Evolutionary conservation across 2,797 vertebrate species (phyloP), one percentile per base, ranked within the genome.

Genomic region (Fistularia commersonii): DNA sequence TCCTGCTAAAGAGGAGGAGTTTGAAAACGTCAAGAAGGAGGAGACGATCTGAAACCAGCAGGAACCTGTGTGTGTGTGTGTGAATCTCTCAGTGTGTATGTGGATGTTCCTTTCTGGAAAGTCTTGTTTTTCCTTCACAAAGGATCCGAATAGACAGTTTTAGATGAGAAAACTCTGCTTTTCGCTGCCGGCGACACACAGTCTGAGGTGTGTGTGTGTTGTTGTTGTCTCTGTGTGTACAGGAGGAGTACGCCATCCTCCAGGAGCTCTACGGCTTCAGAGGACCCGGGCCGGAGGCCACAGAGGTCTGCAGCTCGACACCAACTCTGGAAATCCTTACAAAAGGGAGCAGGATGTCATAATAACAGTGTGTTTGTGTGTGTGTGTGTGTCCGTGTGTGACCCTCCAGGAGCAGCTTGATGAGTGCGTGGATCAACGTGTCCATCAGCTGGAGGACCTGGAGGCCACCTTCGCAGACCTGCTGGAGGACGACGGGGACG

Each of bases 391-490:
- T n/a, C n/a, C n/a, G n/a, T n/a, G n/a, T n/a, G n/a, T n/a, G n/a
- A n/a, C n/a, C n/a, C n/a, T n/a, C 7, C 46, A 92, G 91, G 89
- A 89, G 53, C 80, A 78, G 66, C 81, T 99, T 11, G 67, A 87
- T 36, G 92, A 96, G 68, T 93, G 94, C 74, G 94, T 97, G 31
- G 93, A 95, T 72, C 83, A 57, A 41, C 94, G 94, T 9, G 78
- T 90, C 2, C 93, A 61, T 61, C 96, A 99, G 57, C 75, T 99
- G 37, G 96, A 99, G 82, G 94, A 98, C 54, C 88, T 99, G 64
- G 96, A 98, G 82, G 92, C 92, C 31, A 87, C 91, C 0, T 99
- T 99, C 72, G 94, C 93, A 1, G 96, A 98, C 64, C 83, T 99
- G 32, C 87, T 98, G 48, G 96, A 98, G 42, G 90, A 84, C 7